Conservation (phyloP, 2,888 invertebrate species). For the Ectobius pallidus region DNA sequence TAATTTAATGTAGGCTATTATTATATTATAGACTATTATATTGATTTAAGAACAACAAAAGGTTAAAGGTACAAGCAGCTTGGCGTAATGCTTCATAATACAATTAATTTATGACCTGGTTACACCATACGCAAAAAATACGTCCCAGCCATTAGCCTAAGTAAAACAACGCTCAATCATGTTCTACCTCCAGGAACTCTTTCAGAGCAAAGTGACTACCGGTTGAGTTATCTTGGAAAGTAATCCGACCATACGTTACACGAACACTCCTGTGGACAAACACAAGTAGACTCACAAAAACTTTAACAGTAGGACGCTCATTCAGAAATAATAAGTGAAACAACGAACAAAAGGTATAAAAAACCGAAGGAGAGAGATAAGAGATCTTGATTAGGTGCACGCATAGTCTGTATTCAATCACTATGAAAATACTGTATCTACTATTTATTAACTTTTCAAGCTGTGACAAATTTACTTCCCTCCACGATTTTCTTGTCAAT, state of each 20-base stretch:
- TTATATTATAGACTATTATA: no score
- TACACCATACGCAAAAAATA: background rate
- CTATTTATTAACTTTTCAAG: background rate
- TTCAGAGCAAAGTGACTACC: conserved; percentile 10
- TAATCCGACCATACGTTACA: conserved; percentile 9
- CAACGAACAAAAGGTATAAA: conserved; percentile 9
- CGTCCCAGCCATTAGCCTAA: background rate
- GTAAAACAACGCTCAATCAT: conserved; percentile 9
- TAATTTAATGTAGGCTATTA: no score
- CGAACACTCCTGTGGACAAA: background rate
- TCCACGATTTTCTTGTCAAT: no score
- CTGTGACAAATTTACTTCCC: no score
- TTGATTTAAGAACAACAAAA: no score
- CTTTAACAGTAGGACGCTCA: background rate
- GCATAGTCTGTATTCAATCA: background rate
- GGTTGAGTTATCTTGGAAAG: background rate
- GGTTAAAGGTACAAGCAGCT: no score
- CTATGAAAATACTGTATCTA: no score
- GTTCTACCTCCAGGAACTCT: background rate
- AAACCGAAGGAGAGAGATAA: background rate
- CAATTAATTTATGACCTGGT: background rate
- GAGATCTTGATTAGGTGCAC: background rate
- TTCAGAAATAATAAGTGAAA: background rate
- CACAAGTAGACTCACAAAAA: background rate
- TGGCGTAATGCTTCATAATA: no score